phyloP scores from a whole-genome alignment of 2,888 invertebrate species.

The Calliopum simillimum region DNA sequence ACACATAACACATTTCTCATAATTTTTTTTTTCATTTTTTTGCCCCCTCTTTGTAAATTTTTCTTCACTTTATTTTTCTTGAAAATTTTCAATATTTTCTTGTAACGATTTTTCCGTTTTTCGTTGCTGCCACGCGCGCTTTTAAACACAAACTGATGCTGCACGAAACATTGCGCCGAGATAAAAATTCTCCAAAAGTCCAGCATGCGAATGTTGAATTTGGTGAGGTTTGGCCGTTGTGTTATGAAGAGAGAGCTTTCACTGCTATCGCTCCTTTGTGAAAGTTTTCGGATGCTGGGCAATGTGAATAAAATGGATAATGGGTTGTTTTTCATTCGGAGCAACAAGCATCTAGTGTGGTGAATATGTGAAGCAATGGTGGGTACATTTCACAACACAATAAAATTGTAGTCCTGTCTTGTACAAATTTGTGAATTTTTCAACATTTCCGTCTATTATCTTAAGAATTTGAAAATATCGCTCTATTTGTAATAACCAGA shows the following conservation, averaged over 20 bases:
- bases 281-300: conserved; percentile 7
- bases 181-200: conserved; percentile 17
- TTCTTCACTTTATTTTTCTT: too few relatives aligned
- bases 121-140: conserved; percentile 27
- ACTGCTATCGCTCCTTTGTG: neutral
- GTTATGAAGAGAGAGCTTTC: conserved; percentile 9
- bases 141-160: conserved; percentile 31
- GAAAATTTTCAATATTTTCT: conserved; percentile 1
- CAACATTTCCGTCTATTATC: too few relatives aligned
- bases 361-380: too few relatives aligned
- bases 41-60: too few relatives aligned
- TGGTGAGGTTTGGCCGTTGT: neutral
- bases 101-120: conserved; percentile 9
- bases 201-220: conserved; percentile 5
- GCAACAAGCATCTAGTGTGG: too few relatives aligned
- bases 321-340: too few relatives aligned
- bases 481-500: too few relatives aligned
- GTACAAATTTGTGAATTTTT: too few relatives aligned
- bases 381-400: too few relatives aligned
- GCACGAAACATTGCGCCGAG: neutral
- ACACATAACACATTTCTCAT: neutral
- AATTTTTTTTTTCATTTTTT: conserved; percentile 1
- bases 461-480: too few relatives aligned
- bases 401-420: too few relatives aligned
- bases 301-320: too few relatives aligned